A percentile compares a stretch with the other conserved stretches of the same genome.
These are phyloP conservation scores for Zaprionus gabonicus DNA, from an alignment of 1,140 invertebrate genomes.

Conservation along the genomic window DNA sequence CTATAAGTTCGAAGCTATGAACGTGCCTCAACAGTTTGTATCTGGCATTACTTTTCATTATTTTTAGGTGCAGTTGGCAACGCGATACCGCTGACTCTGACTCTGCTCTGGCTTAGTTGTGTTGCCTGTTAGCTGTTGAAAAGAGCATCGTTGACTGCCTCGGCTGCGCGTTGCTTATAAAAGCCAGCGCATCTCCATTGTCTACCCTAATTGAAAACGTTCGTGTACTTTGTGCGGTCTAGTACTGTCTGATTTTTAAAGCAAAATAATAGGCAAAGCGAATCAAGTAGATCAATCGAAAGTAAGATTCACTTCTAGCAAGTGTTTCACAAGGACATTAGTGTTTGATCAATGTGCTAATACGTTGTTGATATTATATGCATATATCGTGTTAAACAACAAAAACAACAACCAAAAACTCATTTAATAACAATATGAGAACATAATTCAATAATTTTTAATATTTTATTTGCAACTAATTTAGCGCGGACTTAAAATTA, in stretches of 20 bases:
- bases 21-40: conserved; percentile 72
- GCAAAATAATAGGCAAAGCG: conserved; percentile 17
- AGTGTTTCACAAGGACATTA: conserved; percentile 3
- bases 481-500: conserved; percentile 42
- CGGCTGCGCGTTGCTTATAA: conserved; percentile 75
- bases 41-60: conserved; percentile 47
- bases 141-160: conserved; percentile 41
- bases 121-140: conserved; percentile 29
- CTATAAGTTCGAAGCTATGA: conserved; percentile 73
- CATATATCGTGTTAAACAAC: background rate
- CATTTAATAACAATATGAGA: background rate
- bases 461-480: conserved; percentile 49
- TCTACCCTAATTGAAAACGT: conserved; percentile 84
- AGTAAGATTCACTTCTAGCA: background rate
- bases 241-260: conserved; percentile 27
- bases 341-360: background rate
- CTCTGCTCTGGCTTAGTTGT: conserved; percentile 9
- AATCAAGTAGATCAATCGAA: conserved; percentile 14
- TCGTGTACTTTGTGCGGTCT: conserved; percentile 72
- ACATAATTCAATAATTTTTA: conserved; percentile 14
- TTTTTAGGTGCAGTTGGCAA: conserved; percentile 77
- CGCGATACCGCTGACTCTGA: conserved; percentile 25
- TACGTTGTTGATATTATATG: background rate
- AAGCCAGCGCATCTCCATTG: conserved; percentile 83
- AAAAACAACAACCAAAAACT: background rate